Evolutionary conservation across 2,113 vertebrate genomes (phyloP), one percentile per base, ranked within the genome.

Genomic region (Catharus fuscescens): DNA sequence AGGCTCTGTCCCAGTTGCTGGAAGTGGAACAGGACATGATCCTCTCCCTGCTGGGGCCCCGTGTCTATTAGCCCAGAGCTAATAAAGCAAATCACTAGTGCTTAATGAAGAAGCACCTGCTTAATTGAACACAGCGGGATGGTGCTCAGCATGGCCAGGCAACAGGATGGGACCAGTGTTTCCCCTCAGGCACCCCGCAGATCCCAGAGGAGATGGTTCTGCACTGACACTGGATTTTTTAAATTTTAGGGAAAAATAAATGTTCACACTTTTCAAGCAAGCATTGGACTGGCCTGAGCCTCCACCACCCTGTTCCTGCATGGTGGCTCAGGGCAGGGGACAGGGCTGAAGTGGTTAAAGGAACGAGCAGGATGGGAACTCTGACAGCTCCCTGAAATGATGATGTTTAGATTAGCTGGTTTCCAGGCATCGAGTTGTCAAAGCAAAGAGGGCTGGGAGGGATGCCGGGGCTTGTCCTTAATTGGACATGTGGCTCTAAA

Each of bases 401-500:
- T 62, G 89, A 42, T 96, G 88, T 84, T 91, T 86, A 91, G 87
- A 94, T 91, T 84, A 88, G 88, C 70, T 0, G 26, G 53, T 91
- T 87, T 85, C 92, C 85, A 89, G 56, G 61, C 54, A 84, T 56
- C 23, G 7, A 40, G 78, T 84, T 86, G 44, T 94, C 76, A 77
- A 82, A 60, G 48, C 72, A 52, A 64, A 64, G 57, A 65, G 31
- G 56, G 47, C 93, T 52, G 82, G 60, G 69, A 91, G 52, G 20
- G 45, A 48, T 0, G 14, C 21, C 2, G 9, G 84, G 84, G 53
- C 86, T 84, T 94, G 81, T 24, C 97, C 94, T 96, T 94, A 84
- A 92, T 92, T 94, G 95, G 97, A 86, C 47, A 78, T 89, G 77
- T 80, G 79, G 57, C 83, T 96, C 93, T 23, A n/a, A 82, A 92